These are phyloP conservation scores for Oryctolagus cuniculus DNA, from an alignment of 2,113 vertebrate species.

Conservation along the genomic window mOryCun1.1 NC_091441.1:51667501-51668000, in stretches of 20 bases:
- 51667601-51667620: neutral
- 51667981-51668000: too few species aligned
- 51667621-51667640: neutral
- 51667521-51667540: neutral
- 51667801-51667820: neutral
- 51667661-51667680: neutral
- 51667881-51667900: neutral
- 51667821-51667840: neutral
- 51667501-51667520: neutral
- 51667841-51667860: neutral
- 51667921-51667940: too few species aligned
- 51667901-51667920: neutral
- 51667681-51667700: neutral
- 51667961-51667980: too few species aligned
- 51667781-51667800: neutral
- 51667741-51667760: neutral
- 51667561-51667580: neutral
- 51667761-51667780: neutral
- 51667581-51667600: neutral
- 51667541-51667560: neutral
- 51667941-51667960: too few species aligned
- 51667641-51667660: neutral
- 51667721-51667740: neutral
- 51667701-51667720: neutral
- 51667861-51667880: neutral